These are phyloP conservation scores for Epinotia bilunana DNA, from an alignment of 2,888 invertebrate genomes.

Conservation along the genomic window DNA sequence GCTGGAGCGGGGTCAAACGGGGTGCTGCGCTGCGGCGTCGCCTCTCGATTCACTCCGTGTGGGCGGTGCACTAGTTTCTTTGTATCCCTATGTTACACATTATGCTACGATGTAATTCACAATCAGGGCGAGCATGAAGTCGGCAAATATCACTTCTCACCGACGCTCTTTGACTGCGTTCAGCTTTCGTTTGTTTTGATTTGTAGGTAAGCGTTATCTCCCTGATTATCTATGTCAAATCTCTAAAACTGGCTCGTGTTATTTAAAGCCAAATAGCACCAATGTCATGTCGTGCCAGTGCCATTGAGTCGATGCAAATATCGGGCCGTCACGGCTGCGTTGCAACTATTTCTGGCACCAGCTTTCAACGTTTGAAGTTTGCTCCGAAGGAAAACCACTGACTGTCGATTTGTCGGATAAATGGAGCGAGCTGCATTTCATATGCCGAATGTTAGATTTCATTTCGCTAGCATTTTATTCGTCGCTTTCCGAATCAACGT, in stretches of 20 bases:
- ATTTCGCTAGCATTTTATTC: background rate
- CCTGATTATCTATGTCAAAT: constrained; percentile 10
- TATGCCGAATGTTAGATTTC: constrained; percentile 11
- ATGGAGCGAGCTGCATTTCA: constrained; percentile 20
- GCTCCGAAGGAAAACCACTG: constrained; percentile 12
- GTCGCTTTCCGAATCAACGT: background rate
- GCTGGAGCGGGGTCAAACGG: constrained; percentile 42
- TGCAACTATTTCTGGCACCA: constrained; percentile 36
- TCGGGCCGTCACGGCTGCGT: constrained; percentile 31
- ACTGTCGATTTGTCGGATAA: constrained; percentile 26
- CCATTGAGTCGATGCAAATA: constrained; percentile 37
- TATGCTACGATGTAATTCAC: constrained; percentile 18
- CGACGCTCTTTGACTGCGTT: background rate
- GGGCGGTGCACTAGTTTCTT: constrained; percentile 44
- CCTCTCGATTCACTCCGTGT: constrained; percentile 40
- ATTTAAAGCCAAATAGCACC: constrained; percentile 30
- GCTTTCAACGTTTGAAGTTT: constrained; percentile 26
- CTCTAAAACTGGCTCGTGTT: constrained; percentile 22
- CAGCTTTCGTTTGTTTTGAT: constrained; percentile 8
- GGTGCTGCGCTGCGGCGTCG: constrained; percentile 34
- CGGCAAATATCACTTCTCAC: constrained; percentile 12
- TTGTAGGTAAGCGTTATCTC: background rate
- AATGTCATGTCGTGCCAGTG: constrained; percentile 38
- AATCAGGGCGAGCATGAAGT: constrained; percentile 12
- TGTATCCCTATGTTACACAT: constrained; percentile 37